Evolutionary conservation across 2,888 invertebrate genomes (phyloP).

Genomic region (Siphonodentalium dalli): DNA sequence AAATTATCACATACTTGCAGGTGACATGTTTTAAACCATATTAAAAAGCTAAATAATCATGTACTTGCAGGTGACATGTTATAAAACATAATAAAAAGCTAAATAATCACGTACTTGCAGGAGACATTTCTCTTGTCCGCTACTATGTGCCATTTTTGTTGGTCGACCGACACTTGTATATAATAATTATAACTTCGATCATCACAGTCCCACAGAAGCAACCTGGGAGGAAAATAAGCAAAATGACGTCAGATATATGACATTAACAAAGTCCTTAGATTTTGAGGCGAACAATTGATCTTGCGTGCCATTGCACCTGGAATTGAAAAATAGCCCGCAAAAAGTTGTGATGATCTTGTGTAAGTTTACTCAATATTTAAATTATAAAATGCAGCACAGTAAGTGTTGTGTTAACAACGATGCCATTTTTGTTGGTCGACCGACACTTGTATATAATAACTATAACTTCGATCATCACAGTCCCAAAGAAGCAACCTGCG

Average conservation of each 20-base stretch:
- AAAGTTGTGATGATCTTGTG: neutral
- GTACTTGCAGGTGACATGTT: slow-evolving; percentile 74
- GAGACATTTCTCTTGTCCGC: slow-evolving; percentile 85
- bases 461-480: slow-evolving; percentile 72
- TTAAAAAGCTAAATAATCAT: no score
- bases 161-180: slow-evolving; percentile 67
- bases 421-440: slow-evolving; percentile 65
- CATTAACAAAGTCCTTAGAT: no score
- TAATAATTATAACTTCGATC: slow-evolving; percentile 68
- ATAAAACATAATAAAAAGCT: no score
- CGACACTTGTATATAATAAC: slow-evolving; percentile 68
- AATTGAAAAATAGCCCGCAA: neutral
- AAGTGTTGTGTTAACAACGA: no score
- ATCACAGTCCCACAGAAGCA: slow-evolving; percentile 94
- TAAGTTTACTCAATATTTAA: neutral
- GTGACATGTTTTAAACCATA: no score
- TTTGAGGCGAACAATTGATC: no score
- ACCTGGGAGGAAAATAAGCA: slow-evolving; percentile 63
- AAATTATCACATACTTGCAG: no score
- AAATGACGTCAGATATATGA: neutral
- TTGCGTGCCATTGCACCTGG: neutral
- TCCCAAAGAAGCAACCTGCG: slow-evolving; percentile 90
- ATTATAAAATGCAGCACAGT: no score
- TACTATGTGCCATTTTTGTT: slow-evolving; percentile 71
- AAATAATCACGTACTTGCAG: slow-evolving; percentile 69